These are phyloP conservation scores for Sciaenops ocellatus DNA, from an alignment of 2,797 vertebrate species.

Conservation along the genomic window DNA sequence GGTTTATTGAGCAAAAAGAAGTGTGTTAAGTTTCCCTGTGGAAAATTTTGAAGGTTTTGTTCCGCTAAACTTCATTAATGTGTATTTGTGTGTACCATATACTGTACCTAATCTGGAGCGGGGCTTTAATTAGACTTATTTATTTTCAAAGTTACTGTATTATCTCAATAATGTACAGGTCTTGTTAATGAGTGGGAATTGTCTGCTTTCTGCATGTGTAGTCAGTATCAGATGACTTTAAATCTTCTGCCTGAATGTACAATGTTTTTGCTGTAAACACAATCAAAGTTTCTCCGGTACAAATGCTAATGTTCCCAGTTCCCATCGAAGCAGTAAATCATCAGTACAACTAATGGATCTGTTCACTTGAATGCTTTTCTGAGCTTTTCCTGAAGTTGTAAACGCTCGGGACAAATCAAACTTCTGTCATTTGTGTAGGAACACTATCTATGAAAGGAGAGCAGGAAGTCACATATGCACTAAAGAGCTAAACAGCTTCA, in stretches of 20 bases:
- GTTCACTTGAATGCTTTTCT: neutral
- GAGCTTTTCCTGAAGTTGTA: neutral
- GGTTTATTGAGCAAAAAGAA: neutral
- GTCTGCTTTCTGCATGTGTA: constrained; percentile 49
- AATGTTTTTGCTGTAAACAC: constrained; percentile 10
- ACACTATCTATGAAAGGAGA: neutral
- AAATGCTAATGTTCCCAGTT: neutral
- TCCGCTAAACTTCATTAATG: neutral
- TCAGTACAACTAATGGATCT: neutral
- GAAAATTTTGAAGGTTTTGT: neutral
- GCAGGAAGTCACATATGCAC: constrained; percentile 33
- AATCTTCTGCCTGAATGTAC: constrained; percentile 39
- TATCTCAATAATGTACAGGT: constrained; percentile 1
- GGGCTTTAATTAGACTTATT: constrained; percentile 38
- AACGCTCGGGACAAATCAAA: neutral
- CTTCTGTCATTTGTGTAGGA: neutral
- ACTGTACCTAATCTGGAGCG: constrained; percentile 23
- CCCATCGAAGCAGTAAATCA: neutral
- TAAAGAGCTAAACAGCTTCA: constrained; percentile 24
- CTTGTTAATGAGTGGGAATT: constrained; percentile 11
- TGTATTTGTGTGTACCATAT: constrained; percentile 4
- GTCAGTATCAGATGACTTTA: constrained; percentile 11
- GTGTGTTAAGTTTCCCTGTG: neutral
- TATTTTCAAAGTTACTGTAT: constrained; percentile 19
- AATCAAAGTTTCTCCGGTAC: constrained; percentile 2